Evolutionary conservation across 2,888 invertebrate genomes (phyloP), one percentile per base, ranked within the genome.

Genomic region (Meghimatium bilineatum): DNA sequence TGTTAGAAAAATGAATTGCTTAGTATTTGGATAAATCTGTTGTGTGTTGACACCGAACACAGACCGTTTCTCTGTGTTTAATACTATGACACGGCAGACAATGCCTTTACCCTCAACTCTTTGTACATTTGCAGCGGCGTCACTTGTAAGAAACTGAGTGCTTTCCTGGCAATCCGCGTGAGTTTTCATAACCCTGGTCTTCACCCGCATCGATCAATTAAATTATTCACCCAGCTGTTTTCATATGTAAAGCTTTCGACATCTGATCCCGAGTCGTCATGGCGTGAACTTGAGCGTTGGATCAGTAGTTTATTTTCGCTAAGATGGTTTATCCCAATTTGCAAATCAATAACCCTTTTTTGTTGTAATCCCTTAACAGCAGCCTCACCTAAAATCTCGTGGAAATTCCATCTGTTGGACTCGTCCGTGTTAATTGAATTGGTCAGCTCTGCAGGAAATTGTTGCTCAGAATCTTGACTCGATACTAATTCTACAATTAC

Each of bases 291-390:
- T 20, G 2, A 56, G 17, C 17, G 17, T 56, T 12, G 44, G 44
- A 44, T 44, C 44, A 14, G 56, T 56, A 12, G 56, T 20, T 44
- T n/a, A 63, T 10, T n/a, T 26, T n/a, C 12, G 3, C 60, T n/a
- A n/a, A 63, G 17, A n/a, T 12, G 49, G 29, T 32, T 49, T 2
- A 20, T 49, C n/a, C 32, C 34, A 63, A 12, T 17, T n/a, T 10
- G n/a, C 12, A 26, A 77, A 77, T 77, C 77, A 63, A 77, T 77
- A 77, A n/a, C 60, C 0, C 29, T 26, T 1, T 63, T 34, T 34
- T 32, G 26, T 6, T 26, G 6, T 34, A 34, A 34, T 10, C n/a
- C 34, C 14, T 56, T 34, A 12, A 32, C 12, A 71, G 23, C n/a
- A 32, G 3, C 0, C 32, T 34, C 34, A 10, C 5, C 26, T 23